Conservation (phyloP, 1,140 invertebrate genomes). For the Magallana angulata region DNA sequence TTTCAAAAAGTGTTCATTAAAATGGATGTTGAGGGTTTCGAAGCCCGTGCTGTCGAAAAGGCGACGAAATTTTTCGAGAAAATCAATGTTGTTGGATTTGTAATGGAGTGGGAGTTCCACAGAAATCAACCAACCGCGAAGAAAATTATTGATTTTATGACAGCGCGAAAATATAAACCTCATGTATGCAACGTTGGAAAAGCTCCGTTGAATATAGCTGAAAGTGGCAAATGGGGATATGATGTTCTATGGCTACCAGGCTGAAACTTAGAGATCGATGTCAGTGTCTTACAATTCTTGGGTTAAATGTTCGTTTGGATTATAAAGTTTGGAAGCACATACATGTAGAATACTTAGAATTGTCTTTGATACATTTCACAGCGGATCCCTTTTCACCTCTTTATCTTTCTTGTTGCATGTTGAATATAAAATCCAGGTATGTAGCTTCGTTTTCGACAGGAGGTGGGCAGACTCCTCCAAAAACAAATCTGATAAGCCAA, state of each 20-base stretch:
- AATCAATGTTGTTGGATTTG: constrained; percentile 41
- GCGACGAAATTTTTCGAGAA: constrained; percentile 49
- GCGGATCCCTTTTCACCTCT: too few relatives aligned
- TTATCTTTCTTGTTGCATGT: too few relatives aligned
- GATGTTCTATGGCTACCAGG: constrained; percentile 14
- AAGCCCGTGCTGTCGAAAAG: constrained; percentile 47
- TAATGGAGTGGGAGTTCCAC: constrained; percentile 60
- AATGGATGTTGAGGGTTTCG: constrained; percentile 60
- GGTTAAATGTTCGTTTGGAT: too few relatives aligned
- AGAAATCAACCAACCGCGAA: constrained; percentile 21
- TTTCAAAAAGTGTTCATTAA: constrained; percentile 53
- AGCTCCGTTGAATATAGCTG: constrained; percentile 19
- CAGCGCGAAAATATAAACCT: constrained; percentile 34
- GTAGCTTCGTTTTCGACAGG: too few relatives aligned
- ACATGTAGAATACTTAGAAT: too few relatives aligned
- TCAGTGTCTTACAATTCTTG: too few relatives aligned
- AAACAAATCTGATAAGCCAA: too few relatives aligned
- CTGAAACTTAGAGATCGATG: background rate
- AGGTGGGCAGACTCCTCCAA: too few relatives aligned
- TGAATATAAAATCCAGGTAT: too few relatives aligned
- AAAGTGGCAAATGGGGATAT: constrained; percentile 30
- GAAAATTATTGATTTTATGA: constrained; percentile 49
- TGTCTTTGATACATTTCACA: too few relatives aligned
- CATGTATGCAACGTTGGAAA: background rate
- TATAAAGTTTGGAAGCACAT: too few relatives aligned